Evolutionary conservation across 2,797 vertebrate species (phyloP).

Genomic region (Spea hammondii): DNA sequence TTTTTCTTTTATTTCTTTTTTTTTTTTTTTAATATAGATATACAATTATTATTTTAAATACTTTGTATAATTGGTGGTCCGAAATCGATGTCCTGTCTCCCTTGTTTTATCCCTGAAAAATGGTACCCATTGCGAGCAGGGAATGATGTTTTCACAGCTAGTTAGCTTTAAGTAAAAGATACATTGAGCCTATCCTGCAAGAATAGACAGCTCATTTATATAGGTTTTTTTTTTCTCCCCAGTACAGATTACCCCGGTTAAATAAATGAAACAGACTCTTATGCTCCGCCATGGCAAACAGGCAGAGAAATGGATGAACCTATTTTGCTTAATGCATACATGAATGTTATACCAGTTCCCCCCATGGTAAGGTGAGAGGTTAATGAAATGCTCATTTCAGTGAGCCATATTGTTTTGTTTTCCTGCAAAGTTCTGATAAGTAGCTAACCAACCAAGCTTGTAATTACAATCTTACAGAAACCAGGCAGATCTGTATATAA

Average conservation of each 20-base stretch:
- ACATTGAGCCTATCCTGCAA: constrained; percentile 97
- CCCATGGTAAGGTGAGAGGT: constrained; percentile 97
- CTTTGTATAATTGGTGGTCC: constrained; percentile 71
- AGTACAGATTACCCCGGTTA: constrained; percentile 96
- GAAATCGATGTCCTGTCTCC: constrained; percentile 82
- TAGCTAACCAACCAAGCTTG: constrained; percentile 86
- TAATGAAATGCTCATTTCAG: constrained; percentile 99
- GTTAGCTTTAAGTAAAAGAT: constrained; percentile 99
- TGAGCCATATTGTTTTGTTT: constrained; percentile 99
- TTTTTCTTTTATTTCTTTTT: constrained; percentile 65
- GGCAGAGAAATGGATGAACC: constrained; percentile 96
- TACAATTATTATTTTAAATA: constrained; percentile 75
- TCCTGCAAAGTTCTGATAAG: constrained; percentile 99
- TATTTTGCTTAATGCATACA: constrained; percentile 98
- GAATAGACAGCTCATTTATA: constrained; percentile 98
- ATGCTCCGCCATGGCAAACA: constrained; percentile 93
- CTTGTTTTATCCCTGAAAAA: constrained; percentile 73
- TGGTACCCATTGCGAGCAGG: constrained; percentile 81
- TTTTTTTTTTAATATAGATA: constrained; percentile 22
- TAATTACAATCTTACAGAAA: constrained; percentile 89
- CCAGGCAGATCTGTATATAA: constrained; percentile 87
- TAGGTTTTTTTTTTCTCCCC: constrained; percentile 67
- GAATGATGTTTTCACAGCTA: constrained; percentile 98
- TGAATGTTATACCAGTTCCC: constrained; percentile 87
- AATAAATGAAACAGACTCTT: constrained; percentile 99